Evolutionary conservation across 1,140 invertebrate species (phyloP).

Genomic region (Drosophila ohnishii): DNA sequence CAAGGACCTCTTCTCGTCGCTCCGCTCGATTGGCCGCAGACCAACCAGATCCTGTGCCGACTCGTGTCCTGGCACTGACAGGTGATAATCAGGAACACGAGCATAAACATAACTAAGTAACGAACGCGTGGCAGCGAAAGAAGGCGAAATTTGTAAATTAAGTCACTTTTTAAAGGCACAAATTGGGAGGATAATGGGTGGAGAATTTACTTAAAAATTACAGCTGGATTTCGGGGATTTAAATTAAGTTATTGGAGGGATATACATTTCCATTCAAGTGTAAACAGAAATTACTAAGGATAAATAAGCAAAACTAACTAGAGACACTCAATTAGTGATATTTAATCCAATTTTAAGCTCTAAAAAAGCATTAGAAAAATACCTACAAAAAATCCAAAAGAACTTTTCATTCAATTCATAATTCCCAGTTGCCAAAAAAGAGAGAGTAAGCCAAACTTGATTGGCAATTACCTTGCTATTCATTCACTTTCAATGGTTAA

Average conservation of each 20-base stretch:
- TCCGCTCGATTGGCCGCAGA: slow-evolving; percentile 37
- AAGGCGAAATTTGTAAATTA: slow-evolving; percentile 10
- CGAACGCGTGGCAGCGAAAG: slow-evolving; percentile 12
- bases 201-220: neutral
- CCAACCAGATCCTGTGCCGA: slow-evolving; percentile 7
- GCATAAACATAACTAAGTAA: slow-evolving; percentile 34
- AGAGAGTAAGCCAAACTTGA: neutral
- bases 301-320: neutral
- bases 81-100: slow-evolving; percentile 66
- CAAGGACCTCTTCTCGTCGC: slow-evolving; percentile 8
- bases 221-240: neutral
- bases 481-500: slow-evolving; percentile 35
- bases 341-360: neutral
- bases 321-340: neutral
- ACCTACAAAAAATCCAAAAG: neutral
- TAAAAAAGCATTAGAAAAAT: neutral
- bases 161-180: slow-evolving; percentile 20
- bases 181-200: neutral
- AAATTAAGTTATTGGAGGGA: too few relatives aligned
- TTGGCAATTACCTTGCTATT: slow-evolving; percentile 37
- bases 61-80: slow-evolving; percentile 52
- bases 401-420: neutral
- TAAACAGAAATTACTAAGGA: neutral
- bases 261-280: neutral
- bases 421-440: neutral